Evolutionary conservation across 2,113 vertebrate species (phyloP), one percentile per base, ranked within the genome.

Genomic region (Pomatostomus ruficeps): DNA sequence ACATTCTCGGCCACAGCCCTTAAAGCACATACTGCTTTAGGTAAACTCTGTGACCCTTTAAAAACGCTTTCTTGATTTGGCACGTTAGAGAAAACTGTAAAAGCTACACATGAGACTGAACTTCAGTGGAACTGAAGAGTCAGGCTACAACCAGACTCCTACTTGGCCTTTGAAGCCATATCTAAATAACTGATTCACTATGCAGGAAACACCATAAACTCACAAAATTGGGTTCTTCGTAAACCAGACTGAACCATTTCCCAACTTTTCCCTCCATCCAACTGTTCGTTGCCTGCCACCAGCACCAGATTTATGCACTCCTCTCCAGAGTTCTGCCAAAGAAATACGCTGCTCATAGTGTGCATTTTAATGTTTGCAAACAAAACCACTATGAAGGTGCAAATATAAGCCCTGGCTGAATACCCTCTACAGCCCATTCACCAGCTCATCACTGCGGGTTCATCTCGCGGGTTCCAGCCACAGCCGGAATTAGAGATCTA

Each of bases 211-310:
- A 42, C 8, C 3, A 1, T 10, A 5, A 33, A 63, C 51, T 16
- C 65, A 55, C 19, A 78, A 17, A 51, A 11, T 3, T 0, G 16
- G 8, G 24, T 46, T 35, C 55, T 89, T 15, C 14, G 5, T 5
- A 17, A 18, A 48, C 33, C 66, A 79, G 54, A 45, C 54, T 2
- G 43, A 91, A 67, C 11, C 33, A 43, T 4, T 43, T 43, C 61
- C 40, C 62, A 48, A 38, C 52, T 38, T 3, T 28, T 54, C 19
- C 43, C 58, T 72, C 42, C 35, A 46, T 26, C 22, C 58, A 38
- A 7, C 35, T 0, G 0, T 11, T 46, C 25, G 1, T 0, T 25
- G 40, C 13, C 35, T 46, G 36, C 29, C 58, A 54, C 23, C 55
- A 74, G 21, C 43, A 59, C 12, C 88, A 71, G 23, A 21, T 40